Evolutionary conservation across 2,888 invertebrate species (phyloP).

Genomic region (Nephrotoma appendiculata): DNA sequence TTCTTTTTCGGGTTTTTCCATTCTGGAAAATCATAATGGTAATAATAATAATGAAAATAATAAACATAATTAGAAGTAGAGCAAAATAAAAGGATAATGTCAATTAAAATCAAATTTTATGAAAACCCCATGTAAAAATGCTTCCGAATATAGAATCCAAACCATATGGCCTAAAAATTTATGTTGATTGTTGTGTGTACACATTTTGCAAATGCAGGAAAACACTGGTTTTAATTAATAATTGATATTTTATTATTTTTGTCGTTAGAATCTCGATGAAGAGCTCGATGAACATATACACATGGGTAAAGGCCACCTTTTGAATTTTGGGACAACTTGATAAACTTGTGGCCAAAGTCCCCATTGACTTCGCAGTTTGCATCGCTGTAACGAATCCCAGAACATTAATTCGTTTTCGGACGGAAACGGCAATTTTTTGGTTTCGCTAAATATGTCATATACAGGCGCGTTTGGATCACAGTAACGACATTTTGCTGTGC

Average conservation of each 20-base stretch:
- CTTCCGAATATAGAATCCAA: not conserved
- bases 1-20: not conserved
- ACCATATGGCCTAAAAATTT: not conserved
- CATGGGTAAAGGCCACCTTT: not conserved
- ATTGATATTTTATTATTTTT: not conserved
- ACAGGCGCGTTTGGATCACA: not conserved
- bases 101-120: not conserved
- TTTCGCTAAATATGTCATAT: not conserved
- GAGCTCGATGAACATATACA: not conserved
- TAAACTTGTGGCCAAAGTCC: slow-evolving; percentile 5
- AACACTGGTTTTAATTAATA: not conserved
- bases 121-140: not conserved
- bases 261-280: not conserved
- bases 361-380: not conserved
- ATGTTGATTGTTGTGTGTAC: not conserved
- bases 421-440: not conserved
- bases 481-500: not conserved
- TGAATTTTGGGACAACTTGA: not conserved
- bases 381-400: not conserved
- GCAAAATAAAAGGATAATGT: not conserved
- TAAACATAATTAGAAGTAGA: not conserved
- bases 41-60: not conserved
- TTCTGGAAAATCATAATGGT: not conserved
- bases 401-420: not conserved
- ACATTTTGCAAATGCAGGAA: not conserved